Conservation (phyloP, 2,888 invertebrate genomes). For the Podotricha telesiphe region DNA sequence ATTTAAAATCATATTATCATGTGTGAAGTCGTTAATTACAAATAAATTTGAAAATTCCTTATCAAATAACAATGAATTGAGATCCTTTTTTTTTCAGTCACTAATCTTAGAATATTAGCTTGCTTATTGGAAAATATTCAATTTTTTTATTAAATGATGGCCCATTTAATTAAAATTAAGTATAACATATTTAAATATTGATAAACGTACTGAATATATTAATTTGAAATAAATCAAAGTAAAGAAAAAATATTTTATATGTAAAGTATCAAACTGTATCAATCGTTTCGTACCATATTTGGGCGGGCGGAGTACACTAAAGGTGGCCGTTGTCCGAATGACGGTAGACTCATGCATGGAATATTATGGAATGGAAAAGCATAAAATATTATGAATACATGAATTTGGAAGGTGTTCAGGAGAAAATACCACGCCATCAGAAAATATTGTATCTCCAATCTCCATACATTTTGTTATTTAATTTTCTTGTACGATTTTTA, state of each 20-base stretch:
- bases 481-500: background rate
- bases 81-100: too few species aligned
- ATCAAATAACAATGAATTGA: too few species aligned
- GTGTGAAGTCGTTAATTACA: too few species aligned
- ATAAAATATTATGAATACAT: slow-evolving; percentile 30
- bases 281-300: slow-evolving; percentile 54
- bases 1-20: too few species aligned
- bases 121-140: too few species aligned
- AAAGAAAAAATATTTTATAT: background rate
- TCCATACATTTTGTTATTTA: slow-evolving; percentile 7
- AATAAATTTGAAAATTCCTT: too few species aligned
- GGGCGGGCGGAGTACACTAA: slow-evolving; percentile 50
- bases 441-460: slow-evolving; percentile 7
- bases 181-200: background rate
- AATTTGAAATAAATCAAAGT: too few species aligned
- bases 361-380: slow-evolving; percentile 40
- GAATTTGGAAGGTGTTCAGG: slow-evolving; percentile 16
- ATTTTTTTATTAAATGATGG: too few species aligned
- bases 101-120: too few species aligned
- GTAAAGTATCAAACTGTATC: slow-evolving; percentile 51
- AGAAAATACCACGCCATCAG: slow-evolving; percentile 2
- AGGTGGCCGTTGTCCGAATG: slow-evolving; percentile 51
- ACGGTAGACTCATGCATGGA: slow-evolving; percentile 44
- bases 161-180: too few species aligned
- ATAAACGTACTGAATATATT: background rate